Base-by-base conservation (phyloP, 2,113 vertebrate genomes). In the Neotragus pygmaeus region DNA sequence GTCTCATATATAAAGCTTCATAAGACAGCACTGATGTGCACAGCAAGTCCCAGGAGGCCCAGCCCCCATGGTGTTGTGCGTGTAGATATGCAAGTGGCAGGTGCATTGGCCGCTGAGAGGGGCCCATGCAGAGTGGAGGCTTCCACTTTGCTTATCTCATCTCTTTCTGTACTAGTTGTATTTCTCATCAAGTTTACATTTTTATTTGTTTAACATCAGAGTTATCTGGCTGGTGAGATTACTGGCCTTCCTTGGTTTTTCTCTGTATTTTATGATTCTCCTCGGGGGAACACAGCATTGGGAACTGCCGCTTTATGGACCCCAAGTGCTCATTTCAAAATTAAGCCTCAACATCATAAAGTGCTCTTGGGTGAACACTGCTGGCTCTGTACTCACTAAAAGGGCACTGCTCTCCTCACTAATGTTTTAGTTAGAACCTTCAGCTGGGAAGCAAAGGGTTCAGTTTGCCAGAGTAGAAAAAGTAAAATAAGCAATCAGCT, bases 111-210 rank as follows among this genome's bases (percentile, higher is more conserved):
- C 17, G 11, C 28, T 21, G 47, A 33, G 28, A 11, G 28, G 45
- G 45, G 28, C 77, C 77, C 28, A 21, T 21, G 47, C 47, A 49
- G 17, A 80, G 47, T 6, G 39, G 60, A 60, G 13, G 17, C 92
- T 36, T 58, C 39, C 1, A 0, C 16, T 25, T 6, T 28, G 43
- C 83, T 49, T 13, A 9, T 3, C 30, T 3, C 3, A 4, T 17
- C 7, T 28, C 81, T 49, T 57, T 14, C 43, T 51, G 3, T 1
- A 33, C 12, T 9, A 58, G 4, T 3, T 73, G 45, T 51, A 62
- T 8, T 15, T 73, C 60, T 55, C 9, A 27, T 55, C n/a, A 30
- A 0, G 10, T 4, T 4, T 10, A 25, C 14, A 17, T 27, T 14
- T n/a, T 58, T 77, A 75, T 58, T 30, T 82, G 43, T 75, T 36